Percentiles rank a stretch among this genome's conserved stretches.
Evolutionary conservation across 2,113 vertebrate genomes (phyloP).

Genomic region (Crotophaga sulcirostris): DNA sequence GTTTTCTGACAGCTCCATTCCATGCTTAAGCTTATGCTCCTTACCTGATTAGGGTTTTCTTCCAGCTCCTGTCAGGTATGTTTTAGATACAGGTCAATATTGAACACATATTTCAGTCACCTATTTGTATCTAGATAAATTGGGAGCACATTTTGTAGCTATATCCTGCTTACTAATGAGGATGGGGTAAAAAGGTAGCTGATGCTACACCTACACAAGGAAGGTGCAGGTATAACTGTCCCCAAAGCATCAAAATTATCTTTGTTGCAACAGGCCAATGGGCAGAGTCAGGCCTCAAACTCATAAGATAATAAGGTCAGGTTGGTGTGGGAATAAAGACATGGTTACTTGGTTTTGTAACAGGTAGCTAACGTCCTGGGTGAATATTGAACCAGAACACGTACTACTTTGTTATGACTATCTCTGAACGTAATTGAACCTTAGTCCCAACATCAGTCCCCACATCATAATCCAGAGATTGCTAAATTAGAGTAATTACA

Average conservation of each 20-base stretch:
- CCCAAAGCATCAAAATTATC: background rate
- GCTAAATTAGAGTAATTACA: background rate
- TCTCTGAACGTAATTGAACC: background rate
- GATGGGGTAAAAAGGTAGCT: background rate
- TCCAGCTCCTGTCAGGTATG: background rate
- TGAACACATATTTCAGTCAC: background rate
- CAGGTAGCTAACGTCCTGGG: background rate
- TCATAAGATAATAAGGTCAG: background rate
- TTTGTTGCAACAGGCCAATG: background rate
- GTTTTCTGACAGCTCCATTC: background rate
- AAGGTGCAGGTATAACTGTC: background rate
- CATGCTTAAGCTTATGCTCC: background rate
- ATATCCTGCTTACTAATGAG: background rate
- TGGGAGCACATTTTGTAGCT: background rate
- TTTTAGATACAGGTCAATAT: background rate
- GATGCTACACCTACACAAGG: background rate
- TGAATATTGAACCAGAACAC: background rate
- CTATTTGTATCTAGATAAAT: background rate
- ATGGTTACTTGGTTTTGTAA: background rate
- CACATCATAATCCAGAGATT: background rate
- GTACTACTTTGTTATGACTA: background rate
- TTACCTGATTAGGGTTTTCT: background rate
- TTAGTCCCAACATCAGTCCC: background rate
- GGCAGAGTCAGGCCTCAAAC: background rate
- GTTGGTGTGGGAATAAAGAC: background rate